These are phyloP conservation scores for Callipepla squamata DNA, from an alignment of 2,113 vertebrate species.

Conservation along the genomic window DNA sequence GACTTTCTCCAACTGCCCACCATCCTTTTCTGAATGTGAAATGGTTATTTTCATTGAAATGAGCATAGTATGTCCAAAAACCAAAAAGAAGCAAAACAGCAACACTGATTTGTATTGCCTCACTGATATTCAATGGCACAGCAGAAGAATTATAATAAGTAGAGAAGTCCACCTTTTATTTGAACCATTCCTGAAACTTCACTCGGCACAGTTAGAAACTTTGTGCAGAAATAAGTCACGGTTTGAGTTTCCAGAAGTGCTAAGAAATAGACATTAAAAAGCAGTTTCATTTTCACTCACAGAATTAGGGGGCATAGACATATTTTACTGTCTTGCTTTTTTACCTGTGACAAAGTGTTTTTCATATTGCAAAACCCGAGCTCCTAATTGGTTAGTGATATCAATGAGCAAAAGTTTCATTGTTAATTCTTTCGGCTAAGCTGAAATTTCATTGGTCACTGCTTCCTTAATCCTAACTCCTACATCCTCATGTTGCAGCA, in stretches of 20 bases:
- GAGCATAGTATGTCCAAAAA: background rate
- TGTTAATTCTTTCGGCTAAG: too few relatives aligned
- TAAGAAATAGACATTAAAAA: slow-evolving; percentile 23
- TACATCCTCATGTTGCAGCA: too few relatives aligned
- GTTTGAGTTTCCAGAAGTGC: slow-evolving; percentile 22
- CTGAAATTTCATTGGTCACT: too few relatives aligned
- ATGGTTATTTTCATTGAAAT: background rate
- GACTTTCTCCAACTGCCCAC: background rate
- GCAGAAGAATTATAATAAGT: background rate
- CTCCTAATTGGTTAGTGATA: too few relatives aligned
- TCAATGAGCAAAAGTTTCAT: too few relatives aligned
- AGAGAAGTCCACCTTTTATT: background rate
- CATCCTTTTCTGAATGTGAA: background rate
- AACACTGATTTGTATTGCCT: background rate
- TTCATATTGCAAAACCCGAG: background rate
- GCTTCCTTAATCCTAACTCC: too few relatives aligned
- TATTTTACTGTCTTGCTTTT: slow-evolving; percentile 27
- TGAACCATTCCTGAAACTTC: background rate
- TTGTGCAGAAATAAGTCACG: background rate
- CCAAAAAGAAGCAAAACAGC: background rate
- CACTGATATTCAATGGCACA: rapidly evolving
- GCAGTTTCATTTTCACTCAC: background rate
- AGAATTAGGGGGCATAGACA: background rate
- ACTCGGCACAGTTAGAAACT: background rate
- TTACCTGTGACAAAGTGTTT: slow-evolving; percentile 61